phyloP scores from a whole-genome alignment of 1,140 invertebrate genomes.

The Cyclina sinensis region DNA sequence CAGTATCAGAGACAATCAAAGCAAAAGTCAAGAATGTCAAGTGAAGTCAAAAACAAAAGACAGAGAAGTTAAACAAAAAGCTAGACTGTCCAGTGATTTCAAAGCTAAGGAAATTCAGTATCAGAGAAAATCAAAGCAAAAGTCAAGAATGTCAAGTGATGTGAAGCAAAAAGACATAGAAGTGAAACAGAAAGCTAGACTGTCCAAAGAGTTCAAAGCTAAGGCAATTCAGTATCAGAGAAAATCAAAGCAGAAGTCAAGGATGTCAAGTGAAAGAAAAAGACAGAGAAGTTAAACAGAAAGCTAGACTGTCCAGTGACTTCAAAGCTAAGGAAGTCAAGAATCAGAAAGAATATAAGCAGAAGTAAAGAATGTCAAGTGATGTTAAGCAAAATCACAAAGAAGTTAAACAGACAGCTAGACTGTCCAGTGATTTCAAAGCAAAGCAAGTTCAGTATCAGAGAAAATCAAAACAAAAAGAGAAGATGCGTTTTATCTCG shows the following conservation, averaged over 20 bases:
- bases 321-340: slow-evolving; percentile 21
- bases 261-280: not conserved
- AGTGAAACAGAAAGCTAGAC: slow-evolving; percentile 28
- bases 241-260: no score
- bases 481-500: no score
- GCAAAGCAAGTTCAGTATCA: slow-evolving; percentile 1
- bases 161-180: slow-evolving; percentile 35
- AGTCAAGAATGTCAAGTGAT: not conserved
- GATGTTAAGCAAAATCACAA: not conserved
- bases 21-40: not conserved
- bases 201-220: not conserved
- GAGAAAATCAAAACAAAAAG: not conserved
- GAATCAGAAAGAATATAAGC: not conserved
- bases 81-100: slow-evolving; percentile 46
- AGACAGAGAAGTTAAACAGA: not conserved
- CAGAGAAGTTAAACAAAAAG: slow-evolving; percentile 10
- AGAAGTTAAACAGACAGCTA: not conserved
- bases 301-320: not conserved
- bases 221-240: no score
- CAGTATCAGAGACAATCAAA: slow-evolving; percentile 6
- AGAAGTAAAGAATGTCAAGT: not conserved
- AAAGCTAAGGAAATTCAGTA: not conserved
- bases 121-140: slow-evolving; percentile 56
- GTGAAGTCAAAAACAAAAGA: slow-evolving; percentile 36
- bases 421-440: not conserved